A percentile compares a stretch with the other conserved stretches of the same genome.
phyloP scores from a whole-genome alignment of 2,888 invertebrate genomes.

The Ephialtes manifestator region DNA sequence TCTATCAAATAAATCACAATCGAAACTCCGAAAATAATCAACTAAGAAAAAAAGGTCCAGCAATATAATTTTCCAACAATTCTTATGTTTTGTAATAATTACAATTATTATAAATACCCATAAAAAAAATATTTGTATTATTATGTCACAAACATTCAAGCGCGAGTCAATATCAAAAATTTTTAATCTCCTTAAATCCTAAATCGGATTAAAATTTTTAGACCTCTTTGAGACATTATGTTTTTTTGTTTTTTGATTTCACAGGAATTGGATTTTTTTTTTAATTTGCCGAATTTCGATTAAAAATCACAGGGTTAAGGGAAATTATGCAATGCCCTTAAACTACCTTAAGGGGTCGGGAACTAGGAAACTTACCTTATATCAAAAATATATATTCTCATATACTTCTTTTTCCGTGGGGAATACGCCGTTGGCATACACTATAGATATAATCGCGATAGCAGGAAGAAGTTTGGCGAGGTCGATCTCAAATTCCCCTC shows the following conservation, averaged over 20 bases:
- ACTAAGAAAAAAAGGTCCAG: too few species aligned
- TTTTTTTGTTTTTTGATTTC: neutral
- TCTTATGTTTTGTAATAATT: too few species aligned
- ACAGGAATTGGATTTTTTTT: neutral
- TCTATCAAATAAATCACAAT: too few species aligned
- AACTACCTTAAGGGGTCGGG: conserved; percentile 45
- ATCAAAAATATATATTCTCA: conserved; percentile 53
- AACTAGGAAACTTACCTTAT: conserved; percentile 50
- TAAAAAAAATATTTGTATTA: too few species aligned
- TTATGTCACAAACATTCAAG: too few species aligned
- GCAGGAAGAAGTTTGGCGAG: conserved; percentile 33
- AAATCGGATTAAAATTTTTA: neutral
- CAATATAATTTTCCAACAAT: too few species aligned
- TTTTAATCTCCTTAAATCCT: too few species aligned
- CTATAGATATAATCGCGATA: conserved; percentile 45
- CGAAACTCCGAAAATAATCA: too few species aligned
- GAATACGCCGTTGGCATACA: conserved; percentile 50
- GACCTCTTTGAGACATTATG: neutral
- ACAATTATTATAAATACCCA: too few species aligned
- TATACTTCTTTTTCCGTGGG: conserved; percentile 66
- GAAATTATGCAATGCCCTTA: conserved; percentile 22
- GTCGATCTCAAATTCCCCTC: conserved; percentile 36
- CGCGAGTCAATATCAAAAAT: too few species aligned
- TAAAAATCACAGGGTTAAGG: neutral
- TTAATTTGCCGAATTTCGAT: neutral